A percentile compares a stretch with the other conserved stretches of the same genome.
Conservation (phyloP, 2,113 vertebrate species). For the Rhea pennata region DNA sequence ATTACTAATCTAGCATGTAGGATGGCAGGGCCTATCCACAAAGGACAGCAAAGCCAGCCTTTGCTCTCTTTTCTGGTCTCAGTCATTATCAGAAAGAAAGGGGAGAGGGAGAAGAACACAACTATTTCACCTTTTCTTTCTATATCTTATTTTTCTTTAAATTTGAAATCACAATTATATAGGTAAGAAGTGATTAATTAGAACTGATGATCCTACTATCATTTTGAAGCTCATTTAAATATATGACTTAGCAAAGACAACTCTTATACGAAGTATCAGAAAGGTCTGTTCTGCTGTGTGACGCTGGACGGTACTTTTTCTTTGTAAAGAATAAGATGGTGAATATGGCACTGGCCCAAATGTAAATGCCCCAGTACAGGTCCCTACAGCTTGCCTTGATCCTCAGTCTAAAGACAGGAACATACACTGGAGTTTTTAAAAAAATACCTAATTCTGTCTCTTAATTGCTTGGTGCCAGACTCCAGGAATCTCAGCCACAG, state of each 20-base stretch:
- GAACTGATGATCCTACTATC: not conserved
- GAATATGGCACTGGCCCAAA: not conserved
- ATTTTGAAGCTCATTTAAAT: not conserved
- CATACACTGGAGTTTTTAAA: not conserved
- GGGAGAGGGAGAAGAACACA: not conserved
- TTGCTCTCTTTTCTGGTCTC: not conserved
- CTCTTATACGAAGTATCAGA: not conserved
- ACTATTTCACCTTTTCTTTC: not conserved
- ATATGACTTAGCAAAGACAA: not conserved
- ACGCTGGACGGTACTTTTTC: not conserved
- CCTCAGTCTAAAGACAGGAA: not conserved
- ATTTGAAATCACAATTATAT: not conserved
- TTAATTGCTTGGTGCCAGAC: fast-evolving
- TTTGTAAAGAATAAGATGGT: not conserved
- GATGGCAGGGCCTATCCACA: not conserved
- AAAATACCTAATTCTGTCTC: not conserved
- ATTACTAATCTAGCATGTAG: not conserved
- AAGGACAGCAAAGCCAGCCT: not conserved
- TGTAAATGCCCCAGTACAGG: not conserved
- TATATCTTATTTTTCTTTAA: not conserved
- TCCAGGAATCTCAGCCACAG: not conserved
- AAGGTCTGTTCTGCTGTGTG: not conserved
- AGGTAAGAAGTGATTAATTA: not conserved
- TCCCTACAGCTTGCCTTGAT: not conserved
- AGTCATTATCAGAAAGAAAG: not conserved